These are phyloP conservation scores for Gavia stellata DNA, from an alignment of 2,113 vertebrate genomes.

Conservation along the genomic window DNA sequence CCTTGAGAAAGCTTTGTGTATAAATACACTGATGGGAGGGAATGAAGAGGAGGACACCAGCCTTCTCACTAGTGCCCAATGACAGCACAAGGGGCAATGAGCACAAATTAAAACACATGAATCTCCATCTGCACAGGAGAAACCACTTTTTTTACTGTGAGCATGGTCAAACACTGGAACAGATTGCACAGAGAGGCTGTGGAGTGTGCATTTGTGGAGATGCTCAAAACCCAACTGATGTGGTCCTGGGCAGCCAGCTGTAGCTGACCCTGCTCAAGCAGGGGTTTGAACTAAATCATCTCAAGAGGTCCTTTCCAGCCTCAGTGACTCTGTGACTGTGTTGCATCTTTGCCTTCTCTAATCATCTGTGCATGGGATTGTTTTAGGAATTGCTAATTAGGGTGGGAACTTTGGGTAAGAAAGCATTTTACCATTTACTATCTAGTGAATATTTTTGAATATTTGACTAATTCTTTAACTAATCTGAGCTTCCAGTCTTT, in stretches of 20 bases:
- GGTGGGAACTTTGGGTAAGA: neutral
- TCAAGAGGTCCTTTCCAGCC: neutral
- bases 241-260: neutral
- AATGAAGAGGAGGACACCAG: neutral
- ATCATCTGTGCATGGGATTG: neutral
- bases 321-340: neutral
- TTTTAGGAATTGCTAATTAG: neutral
- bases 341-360: neutral
- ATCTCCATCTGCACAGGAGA: neutral
- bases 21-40: neutral
- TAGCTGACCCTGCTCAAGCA: neutral
- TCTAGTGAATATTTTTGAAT: neutral
- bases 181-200: neutral
- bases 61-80: neutral
- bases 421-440: neutral
- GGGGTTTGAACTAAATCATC: neutral
- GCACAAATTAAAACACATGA: neutral
- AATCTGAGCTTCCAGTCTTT: neutral
- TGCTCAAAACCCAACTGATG: neutral
- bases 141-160: neutral
- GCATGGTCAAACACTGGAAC: neutral
- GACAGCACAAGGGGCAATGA: neutral
- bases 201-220: neutral
- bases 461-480: neutral
- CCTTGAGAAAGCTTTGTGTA: neutral